A percentile compares a stretch with the other conserved stretches of the same genome.
Conservation (phyloP, 2,113 vertebrate species). For the Malurus cyaneus region DNA sequence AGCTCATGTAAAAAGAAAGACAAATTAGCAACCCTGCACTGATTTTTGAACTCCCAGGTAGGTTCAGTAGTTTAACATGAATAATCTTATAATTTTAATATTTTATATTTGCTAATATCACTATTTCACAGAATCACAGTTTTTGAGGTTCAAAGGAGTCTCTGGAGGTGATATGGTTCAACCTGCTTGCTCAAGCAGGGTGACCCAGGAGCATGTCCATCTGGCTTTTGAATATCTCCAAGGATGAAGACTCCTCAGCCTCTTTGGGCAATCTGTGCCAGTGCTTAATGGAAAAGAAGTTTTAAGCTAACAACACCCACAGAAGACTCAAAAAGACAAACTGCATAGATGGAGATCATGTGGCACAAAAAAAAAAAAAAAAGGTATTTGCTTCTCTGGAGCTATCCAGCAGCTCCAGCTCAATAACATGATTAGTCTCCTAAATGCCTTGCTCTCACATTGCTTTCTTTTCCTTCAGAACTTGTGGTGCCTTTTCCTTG, state of each 20-base stretch:
- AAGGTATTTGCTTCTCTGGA: background rate
- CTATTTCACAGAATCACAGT: background rate
- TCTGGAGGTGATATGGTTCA: background rate
- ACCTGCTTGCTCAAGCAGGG: background rate
- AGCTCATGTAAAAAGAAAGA: background rate
- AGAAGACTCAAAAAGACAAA: background rate
- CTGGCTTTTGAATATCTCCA: background rate
- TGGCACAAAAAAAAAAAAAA: background rate
- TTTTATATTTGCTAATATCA: background rate
- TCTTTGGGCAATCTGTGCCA: background rate
- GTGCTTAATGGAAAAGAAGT: background rate
- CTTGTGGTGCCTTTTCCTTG: background rate
- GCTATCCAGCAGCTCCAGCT: background rate
- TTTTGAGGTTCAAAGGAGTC: background rate
- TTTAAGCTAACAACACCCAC: background rate
- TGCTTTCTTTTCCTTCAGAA: background rate
- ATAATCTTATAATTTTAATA: background rate
- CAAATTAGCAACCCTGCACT: background rate
- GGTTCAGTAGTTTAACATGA: background rate
- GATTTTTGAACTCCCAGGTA: background rate
- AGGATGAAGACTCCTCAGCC: background rate
- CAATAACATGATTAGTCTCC: background rate
- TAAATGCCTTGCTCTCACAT: background rate
- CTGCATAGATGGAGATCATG: background rate
- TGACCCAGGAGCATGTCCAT: background rate